Evolutionary conservation across 2,797 vertebrate species (phyloP).

Genomic region (Ptychadena robeensis): DNA sequence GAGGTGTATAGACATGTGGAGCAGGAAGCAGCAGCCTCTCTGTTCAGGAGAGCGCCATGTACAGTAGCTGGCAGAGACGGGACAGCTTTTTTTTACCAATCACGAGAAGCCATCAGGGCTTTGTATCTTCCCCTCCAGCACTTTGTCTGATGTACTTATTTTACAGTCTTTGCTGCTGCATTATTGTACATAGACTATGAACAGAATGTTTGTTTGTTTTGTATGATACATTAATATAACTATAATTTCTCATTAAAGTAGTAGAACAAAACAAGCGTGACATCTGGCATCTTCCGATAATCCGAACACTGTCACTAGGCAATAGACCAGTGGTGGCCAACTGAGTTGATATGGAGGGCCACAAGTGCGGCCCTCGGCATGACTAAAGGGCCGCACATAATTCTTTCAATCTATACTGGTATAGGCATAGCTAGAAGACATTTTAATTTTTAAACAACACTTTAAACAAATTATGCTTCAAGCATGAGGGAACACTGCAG

Average conservation of each 20-base stretch:
- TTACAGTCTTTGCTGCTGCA: conserved; percentile 32
- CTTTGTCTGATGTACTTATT: conserved; percentile 29
- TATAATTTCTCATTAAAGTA: conserved; percentile 72
- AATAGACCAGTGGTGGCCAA: background rate
- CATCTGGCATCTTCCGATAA: background rate
- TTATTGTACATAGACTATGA: conserved; percentile 73
- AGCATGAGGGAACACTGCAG: too few species aligned
- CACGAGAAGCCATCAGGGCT: background rate
- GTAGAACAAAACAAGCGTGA: conserved; percentile 55
- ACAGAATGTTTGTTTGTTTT: conserved; percentile 66
- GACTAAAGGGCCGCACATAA: too few species aligned
- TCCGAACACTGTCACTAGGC: background rate
- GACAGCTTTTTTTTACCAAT: conserved; percentile 5
- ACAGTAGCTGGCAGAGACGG: conserved; percentile 22
- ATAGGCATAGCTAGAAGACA: too few species aligned
- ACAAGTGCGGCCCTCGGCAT: too few species aligned
- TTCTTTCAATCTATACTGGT: too few species aligned
- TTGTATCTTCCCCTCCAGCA: conserved; percentile 17
- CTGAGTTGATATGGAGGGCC: too few species aligned
- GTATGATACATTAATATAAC: conserved; percentile 70
- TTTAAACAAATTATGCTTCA: too few species aligned
- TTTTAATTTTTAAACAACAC: too few species aligned
- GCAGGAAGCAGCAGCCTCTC: background rate
- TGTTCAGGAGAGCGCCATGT: background rate
- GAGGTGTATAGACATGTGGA: background rate